These are phyloP conservation scores for Pseudobourletiella spinata DNA, from an alignment of 1,140 invertebrate genomes.

Conservation along the genomic window DNA sequence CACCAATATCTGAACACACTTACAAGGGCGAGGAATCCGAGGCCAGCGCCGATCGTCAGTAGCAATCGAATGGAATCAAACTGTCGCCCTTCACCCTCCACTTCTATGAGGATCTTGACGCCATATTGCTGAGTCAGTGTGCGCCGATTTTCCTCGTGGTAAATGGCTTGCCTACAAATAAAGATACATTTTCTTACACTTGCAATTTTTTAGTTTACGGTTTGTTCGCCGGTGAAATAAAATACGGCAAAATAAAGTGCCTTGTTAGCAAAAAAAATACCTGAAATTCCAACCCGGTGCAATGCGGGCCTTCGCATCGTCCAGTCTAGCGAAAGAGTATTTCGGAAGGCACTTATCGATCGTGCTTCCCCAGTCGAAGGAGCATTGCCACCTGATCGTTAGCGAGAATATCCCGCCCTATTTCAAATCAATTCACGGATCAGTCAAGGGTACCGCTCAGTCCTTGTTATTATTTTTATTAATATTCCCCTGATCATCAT, in stretches of 20 bases:
- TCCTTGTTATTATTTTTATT: too few species aligned
- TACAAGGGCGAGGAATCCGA: conserved; percentile 47
- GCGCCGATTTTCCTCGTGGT: conserved; percentile 31
- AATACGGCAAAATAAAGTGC: too few species aligned
- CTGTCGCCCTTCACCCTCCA: conserved; percentile 45
- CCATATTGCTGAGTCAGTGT: conserved; percentile 47
- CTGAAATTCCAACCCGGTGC: conserved; percentile 44
- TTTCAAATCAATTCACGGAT: not conserved
- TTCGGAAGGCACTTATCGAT: conserved; percentile 43
- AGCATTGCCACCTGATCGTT: conserved; percentile 48
- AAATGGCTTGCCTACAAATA: conserved; percentile 21
- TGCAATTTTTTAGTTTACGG: too few species aligned
- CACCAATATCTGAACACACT: conserved; percentile 33
- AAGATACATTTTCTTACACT: too few species aligned
- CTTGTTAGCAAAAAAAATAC: too few species aligned
- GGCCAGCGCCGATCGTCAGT: conserved; percentile 47
- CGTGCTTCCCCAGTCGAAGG: conserved; percentile 43
- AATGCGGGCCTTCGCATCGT: conserved; percentile 38
- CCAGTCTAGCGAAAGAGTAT: conserved; percentile 45
- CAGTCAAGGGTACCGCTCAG: too few species aligned
- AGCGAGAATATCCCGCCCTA: conserved; percentile 47
- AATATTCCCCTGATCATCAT: too few species aligned
- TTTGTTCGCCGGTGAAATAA: too few species aligned
- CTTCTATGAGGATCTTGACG: conserved; percentile 46
- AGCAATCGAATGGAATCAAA: conserved; percentile 46